These are phyloP conservation scores for Sminthurinus aureus DNA, from an alignment of 2,888 invertebrate species.

Conservation along the genomic window DNA sequence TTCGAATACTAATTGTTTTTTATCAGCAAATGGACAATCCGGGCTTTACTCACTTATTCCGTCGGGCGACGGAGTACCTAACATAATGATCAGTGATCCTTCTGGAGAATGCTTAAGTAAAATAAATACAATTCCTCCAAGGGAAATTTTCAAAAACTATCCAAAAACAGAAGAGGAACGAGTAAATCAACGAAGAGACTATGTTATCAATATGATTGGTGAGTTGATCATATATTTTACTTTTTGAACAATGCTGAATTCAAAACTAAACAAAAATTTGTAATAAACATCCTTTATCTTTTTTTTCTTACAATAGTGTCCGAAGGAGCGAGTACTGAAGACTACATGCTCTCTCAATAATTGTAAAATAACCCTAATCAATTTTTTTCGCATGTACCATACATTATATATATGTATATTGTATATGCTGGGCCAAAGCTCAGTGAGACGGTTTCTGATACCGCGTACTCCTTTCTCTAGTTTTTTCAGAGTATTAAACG, in stretches of 20 bases:
- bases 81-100: conserved; percentile 17
- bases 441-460: no score
- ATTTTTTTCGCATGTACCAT: neutral
- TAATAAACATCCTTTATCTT: neutral
- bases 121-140: conserved; percentile 32
- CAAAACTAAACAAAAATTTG: neutral
- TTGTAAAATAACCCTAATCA: neutral
- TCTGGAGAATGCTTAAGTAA: conserved; percentile 14
- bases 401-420: neutral
- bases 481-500: no score
- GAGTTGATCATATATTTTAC: neutral
- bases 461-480: no score
- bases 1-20: neutral
- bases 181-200: conserved; percentile 21
- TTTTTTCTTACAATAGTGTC: neutral
- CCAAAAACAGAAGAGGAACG: conserved; percentile 37
- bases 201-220: conserved; percentile 40
- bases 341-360: neutral
- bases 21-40: neutral
- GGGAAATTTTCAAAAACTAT: conserved; percentile 30
- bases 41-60: conserved; percentile 34
- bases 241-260: neutral
- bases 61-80: neutral
- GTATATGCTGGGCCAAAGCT: neutral
- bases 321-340: neutral